Evolutionary conservation across 2,888 invertebrate species (phyloP).

Genomic region (Pseudeuparius sepicola): DNA sequence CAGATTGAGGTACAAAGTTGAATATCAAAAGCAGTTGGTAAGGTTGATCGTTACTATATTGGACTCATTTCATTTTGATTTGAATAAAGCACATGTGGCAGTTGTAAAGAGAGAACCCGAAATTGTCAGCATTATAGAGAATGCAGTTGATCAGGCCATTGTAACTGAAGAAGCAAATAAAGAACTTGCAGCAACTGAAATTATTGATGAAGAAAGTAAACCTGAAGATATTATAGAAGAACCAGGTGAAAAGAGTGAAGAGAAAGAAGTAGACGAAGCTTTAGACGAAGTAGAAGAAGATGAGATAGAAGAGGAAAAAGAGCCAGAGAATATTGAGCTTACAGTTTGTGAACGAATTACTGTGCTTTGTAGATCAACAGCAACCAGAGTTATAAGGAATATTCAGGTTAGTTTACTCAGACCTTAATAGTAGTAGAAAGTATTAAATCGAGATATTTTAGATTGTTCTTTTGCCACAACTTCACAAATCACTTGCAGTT

Average conservation of each 20-base stretch:
- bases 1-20: slow-evolving; percentile 59
- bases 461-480: slow-evolving; percentile 64
- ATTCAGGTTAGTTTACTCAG: slow-evolving; percentile 31
- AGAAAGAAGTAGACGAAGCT: slow-evolving; percentile 38
- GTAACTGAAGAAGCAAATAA: slow-evolving; percentile 1
- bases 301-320: slow-evolving; percentile 26
- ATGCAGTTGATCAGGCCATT: slow-evolving; percentile 5
- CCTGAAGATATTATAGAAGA: slow-evolving; percentile 20
- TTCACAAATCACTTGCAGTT: slow-evolving; percentile 61
- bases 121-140: slow-evolving; percentile 7
- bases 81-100: slow-evolving; percentile 46
- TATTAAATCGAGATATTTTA: too few relatives aligned
- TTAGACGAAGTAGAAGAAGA: slow-evolving; percentile 35
- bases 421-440: too few relatives aligned
- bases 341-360: slow-evolving; percentile 40
- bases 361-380: slow-evolving; percentile 57
- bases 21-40: slow-evolving; percentile 76
- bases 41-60: slow-evolving; percentile 67
- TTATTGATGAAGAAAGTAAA: slow-evolving; percentile 26
- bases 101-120: slow-evolving; percentile 35
- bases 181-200: slow-evolving; percentile 4
- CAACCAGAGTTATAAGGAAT: slow-evolving; percentile 57
- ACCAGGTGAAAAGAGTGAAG: slow-evolving; percentile 25
- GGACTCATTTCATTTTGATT: slow-evolving; percentile 87
- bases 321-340: slow-evolving; percentile 18